Conservation (phyloP, 2,797 vertebrate genomes). For the Crocodylus rhombifer region DNA sequence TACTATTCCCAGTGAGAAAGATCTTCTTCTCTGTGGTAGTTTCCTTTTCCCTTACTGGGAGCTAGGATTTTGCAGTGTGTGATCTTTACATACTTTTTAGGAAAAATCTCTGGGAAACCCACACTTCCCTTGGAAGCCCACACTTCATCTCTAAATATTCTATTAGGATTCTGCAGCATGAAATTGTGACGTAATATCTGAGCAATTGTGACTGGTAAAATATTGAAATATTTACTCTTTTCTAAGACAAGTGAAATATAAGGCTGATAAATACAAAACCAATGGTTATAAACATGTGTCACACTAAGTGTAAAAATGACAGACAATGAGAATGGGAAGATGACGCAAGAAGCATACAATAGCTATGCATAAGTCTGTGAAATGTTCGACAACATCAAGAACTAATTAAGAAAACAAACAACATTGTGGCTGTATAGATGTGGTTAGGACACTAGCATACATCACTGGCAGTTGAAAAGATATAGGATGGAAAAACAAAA, state of each 20-base stretch:
- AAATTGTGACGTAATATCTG: neutral
- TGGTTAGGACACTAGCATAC: neutral
- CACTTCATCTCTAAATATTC: neutral
- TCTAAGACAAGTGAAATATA: neutral
- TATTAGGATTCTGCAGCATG: neutral
- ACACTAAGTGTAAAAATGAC: neutral
- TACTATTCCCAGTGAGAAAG: neutral
- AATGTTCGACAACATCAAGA: constrained; percentile 33
- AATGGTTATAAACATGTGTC: neutral
- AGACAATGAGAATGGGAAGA: constrained; percentile 16
- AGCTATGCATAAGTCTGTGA: constrained; percentile 26
- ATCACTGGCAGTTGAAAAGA: neutral
- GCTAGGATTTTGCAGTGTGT: too few relatives aligned
- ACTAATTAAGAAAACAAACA: constrained; percentile 33
- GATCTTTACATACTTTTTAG: neutral
- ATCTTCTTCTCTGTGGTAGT: neutral
- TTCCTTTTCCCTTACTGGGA: neutral
- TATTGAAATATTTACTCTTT: too few relatives aligned
- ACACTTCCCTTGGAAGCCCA: neutral
- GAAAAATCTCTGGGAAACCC: neutral
- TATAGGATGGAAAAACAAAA: neutral
- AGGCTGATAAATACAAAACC: neutral
- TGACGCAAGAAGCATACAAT: neutral
- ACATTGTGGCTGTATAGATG: neutral
- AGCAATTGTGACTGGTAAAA: neutral